These are phyloP conservation scores for Eudemis profundana DNA, from an alignment of 2,888 invertebrate species.

Conservation along the genomic window DNA sequence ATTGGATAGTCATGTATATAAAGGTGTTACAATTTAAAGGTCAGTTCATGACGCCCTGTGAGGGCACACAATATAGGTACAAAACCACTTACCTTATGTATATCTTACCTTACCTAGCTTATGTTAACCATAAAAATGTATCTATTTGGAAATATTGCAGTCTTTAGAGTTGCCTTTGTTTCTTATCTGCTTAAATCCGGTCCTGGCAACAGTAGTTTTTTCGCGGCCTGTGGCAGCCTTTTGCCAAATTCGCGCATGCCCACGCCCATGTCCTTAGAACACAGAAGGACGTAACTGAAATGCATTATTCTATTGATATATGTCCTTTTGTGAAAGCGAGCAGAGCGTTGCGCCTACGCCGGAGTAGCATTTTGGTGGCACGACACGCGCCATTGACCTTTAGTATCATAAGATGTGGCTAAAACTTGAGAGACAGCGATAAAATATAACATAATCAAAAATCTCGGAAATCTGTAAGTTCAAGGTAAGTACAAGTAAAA, in stretches of 20 bases:
- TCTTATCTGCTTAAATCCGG: not conserved
- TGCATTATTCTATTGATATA: not conserved
- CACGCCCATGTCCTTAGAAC: not conserved
- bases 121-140: too few relatives aligned
- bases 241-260: slow-evolving; percentile 40
- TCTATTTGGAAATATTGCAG: too few relatives aligned
- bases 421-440: slow-evolving; percentile 17
- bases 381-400: slow-evolving; percentile 44
- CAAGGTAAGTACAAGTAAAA: too few relatives aligned
- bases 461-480: too few relatives aligned
- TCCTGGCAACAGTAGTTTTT: slow-evolving; percentile 34
- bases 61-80: too few relatives aligned
- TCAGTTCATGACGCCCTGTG: too few relatives aligned
- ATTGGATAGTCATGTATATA: too few relatives aligned
- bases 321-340: not conserved
- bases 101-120: too few relatives aligned
- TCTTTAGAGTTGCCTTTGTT: not conserved
- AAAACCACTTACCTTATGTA: too few relatives aligned
- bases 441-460: not conserved
- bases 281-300: not conserved
- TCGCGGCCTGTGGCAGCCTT: slow-evolving; percentile 26
- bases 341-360: slow-evolving; percentile 36
- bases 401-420: slow-evolving; percentile 18
- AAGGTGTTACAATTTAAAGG: too few relatives aligned
- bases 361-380: slow-evolving; percentile 42